Evolutionary conservation across 2,113 vertebrate genomes (phyloP).

Genomic region (Ctenomys sociabilis): DNA sequence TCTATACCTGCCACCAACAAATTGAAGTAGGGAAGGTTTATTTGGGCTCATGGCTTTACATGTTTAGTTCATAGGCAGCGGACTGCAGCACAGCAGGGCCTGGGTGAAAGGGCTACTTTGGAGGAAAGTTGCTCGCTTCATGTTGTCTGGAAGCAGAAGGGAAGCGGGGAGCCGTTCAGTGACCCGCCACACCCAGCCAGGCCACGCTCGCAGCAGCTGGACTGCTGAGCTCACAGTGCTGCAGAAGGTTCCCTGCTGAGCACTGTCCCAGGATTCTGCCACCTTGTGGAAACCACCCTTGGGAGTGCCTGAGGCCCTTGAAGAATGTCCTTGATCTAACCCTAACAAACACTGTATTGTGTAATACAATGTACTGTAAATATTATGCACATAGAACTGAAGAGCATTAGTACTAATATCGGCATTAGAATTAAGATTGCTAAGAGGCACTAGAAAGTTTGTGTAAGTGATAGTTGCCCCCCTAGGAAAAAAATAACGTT

Average conservation of each 20-base stretch:
- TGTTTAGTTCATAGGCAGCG: not conserved
- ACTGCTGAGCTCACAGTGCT: not conserved
- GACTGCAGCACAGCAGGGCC: not conserved
- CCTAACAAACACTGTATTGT: not conserved
- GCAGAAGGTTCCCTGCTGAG: not conserved
- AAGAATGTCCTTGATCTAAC: not conserved
- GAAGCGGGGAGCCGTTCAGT: not conserved
- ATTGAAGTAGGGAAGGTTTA: not conserved
- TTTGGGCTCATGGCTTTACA: not conserved
- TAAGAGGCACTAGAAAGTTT: constrained; percentile 53
- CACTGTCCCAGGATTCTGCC: not conserved
- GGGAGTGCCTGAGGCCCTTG: not conserved
- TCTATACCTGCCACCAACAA: not conserved
- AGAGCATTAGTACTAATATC: not conserved
- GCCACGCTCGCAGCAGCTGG: no score
- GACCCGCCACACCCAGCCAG: not conserved
- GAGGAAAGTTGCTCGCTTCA: not conserved
- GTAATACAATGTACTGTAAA: not conserved
- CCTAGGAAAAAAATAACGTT: constrained; percentile 65
- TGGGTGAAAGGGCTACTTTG: not conserved
- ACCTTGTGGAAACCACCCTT: not conserved
- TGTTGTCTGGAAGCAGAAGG: not conserved
- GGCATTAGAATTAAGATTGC: not conserved
- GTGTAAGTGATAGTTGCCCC: constrained; percentile 45
- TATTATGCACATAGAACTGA: not conserved